These are phyloP conservation scores for Drosophila anomalipes DNA, from an alignment of 2,888 invertebrate species.

Conservation along the genomic window DNA sequence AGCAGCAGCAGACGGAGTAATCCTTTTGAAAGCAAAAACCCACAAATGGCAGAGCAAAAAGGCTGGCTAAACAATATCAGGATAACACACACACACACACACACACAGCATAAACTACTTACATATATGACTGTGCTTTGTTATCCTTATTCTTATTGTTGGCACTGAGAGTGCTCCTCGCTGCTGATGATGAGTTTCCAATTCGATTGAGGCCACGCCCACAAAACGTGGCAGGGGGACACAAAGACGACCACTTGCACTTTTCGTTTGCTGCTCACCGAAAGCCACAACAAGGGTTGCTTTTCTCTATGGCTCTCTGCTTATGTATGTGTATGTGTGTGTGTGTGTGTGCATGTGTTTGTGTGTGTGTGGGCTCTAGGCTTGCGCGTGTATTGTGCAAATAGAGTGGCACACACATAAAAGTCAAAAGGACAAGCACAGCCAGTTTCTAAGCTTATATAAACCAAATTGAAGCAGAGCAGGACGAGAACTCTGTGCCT, in stretches of 20 bases:
- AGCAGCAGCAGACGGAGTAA: constrained; percentile 59
- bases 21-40: constrained; percentile 81
- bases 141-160: constrained; percentile 71
- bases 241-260: constrained; percentile 74
- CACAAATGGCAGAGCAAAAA: constrained; percentile 83
- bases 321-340: constrained; percentile 14
- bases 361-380: constrained; percentile 30
- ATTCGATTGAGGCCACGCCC: constrained; percentile 78
- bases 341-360: constrained; percentile 16
- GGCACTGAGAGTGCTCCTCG: constrained; percentile 52
- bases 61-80: constrained; percentile 62
- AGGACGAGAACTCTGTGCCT: constrained; percentile 37
- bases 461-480: constrained; percentile 25
- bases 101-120: constrained; percentile 24
- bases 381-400: constrained; percentile 54
- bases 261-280: constrained; percentile 67
- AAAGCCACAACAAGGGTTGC: constrained; percentile 73
- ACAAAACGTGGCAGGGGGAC: constrained; percentile 24
- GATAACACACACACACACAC: constrained; percentile 34
- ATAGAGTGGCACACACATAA: constrained; percentile 61
- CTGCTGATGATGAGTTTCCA: constrained; percentile 69
- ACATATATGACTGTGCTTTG: constrained; percentile 56
- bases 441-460: constrained; percentile 47
- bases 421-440: constrained; percentile 64
- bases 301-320: constrained; percentile 49